phyloP scores from a whole-genome alignment of 2,113 vertebrate genomes.

The Romanogobio albipinnatus region DNA sequence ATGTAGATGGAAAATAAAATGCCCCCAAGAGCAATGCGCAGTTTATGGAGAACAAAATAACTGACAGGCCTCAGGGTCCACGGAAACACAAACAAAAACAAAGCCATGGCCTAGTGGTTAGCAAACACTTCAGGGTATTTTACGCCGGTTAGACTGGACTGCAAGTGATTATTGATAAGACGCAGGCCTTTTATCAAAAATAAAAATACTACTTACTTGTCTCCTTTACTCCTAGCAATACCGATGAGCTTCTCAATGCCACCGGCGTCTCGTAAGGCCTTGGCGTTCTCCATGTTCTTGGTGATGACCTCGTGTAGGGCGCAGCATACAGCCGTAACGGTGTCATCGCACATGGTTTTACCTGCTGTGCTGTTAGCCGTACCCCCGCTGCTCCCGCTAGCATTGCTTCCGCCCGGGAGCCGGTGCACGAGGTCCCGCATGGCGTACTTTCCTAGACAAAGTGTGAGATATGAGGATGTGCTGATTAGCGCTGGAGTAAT shows the following conservation, averaged over 20 bases:
- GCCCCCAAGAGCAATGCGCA: not conserved
- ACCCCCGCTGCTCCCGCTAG: slow-evolving; percentile 57
- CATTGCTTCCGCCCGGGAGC: slow-evolving; percentile 87
- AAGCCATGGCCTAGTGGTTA: not conserved
- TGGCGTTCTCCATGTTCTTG: slow-evolving; percentile 99
- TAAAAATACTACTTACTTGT: slow-evolving; percentile 85
- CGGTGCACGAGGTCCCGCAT: slow-evolving; percentile 98
- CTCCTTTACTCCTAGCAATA: slow-evolving; percentile 99
- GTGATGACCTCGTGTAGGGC: slow-evolving; percentile 98
- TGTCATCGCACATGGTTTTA: slow-evolving; percentile 98
- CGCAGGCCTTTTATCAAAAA: not conserved
- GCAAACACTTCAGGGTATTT: not conserved
- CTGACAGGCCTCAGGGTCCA: not conserved
- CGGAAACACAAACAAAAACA: not conserved
- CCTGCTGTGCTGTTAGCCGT: slow-evolving; percentile 75
- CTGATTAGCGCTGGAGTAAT: not conserved
- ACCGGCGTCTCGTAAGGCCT: slow-evolving; percentile 95
- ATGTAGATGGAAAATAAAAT: not conserved
- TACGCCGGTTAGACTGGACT: not conserved
- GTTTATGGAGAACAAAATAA: slow-evolving; percentile 8
- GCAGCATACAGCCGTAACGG: slow-evolving; percentile 96
- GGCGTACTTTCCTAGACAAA: slow-evolving; percentile 90
- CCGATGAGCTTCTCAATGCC: slow-evolving; percentile 97
- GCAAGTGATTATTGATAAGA: not conserved
- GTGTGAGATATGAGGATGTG: slow-evolving; percentile 35